Evolutionary conservation across 64 coral and sea anemone species (phyloP), one percentile per base, ranked within the genome.

Genomic region (Actinia equina): DNA sequence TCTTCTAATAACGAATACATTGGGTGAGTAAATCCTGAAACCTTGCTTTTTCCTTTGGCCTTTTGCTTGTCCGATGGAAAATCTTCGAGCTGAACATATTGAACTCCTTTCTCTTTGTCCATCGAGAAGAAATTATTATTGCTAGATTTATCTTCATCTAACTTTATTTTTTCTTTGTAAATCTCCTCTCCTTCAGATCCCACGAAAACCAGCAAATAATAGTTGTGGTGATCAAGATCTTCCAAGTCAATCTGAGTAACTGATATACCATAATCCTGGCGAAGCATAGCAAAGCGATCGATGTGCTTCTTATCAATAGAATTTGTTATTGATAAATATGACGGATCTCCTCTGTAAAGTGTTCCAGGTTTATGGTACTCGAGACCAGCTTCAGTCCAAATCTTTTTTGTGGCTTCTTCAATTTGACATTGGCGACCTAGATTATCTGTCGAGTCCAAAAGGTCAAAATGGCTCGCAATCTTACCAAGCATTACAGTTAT

Each of bases 291-390:
- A 30, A 74, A 74, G 14, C 69, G 69, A 74, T 74, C 6, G 41
- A 11, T 22, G 19, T 46, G 17, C 8, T 46, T 3, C 45, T 49
- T 15, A 44, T 46, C 22, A 49, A 7, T 20, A 8, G 42, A 22
- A 9, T 12, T 27, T 19, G 20, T 2, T 11, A 81, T 20, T 37
- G 17, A 3, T 37, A 37, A 37, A 37, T 37, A 37, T 81, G 82
- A 63, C 27, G 65, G 46, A 5, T 84, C 63, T 20, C 88, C 88
- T 56, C 89, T 51, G 43, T 67, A 80, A 13, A 79, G 13, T 11
- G 89, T 86, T 17, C 89, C 89, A 13, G 89, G 89, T 30, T 79
- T 77, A 18, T 45, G 19, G 63, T 52, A 91, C 37, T 91, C 19
- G 14, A 79, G 46, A 6, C 82, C 88, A 26, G 64, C 88, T 77